Evolutionary conservation across 2,113 vertebrate genomes (phyloP).

Genomic region (Erpornis zantholeuca): DNA sequence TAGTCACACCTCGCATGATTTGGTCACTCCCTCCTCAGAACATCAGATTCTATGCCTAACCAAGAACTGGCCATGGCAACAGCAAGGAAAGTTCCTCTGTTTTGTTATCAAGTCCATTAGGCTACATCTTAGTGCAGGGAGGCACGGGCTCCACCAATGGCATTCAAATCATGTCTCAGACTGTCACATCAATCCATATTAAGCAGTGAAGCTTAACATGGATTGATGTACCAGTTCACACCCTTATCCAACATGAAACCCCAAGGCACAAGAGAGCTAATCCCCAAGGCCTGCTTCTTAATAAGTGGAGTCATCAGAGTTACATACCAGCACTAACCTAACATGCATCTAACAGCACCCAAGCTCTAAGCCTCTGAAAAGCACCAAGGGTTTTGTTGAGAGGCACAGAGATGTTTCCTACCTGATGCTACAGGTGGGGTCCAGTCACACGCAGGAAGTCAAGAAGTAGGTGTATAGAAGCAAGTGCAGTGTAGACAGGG

Average conservation of each 20-base stretch:
- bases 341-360: background rate
- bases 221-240: background rate
- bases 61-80: background rate
- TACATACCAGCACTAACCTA: background rate
- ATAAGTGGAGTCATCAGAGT: background rate
- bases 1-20: background rate
- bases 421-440: constrained; percentile 72
- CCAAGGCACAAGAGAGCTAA: background rate
- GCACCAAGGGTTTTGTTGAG: background rate
- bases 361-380: background rate
- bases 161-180: background rate
- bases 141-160: background rate
- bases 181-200: background rate
- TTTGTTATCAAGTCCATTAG: background rate
- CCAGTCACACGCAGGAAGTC: constrained; percentile 61
- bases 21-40: background rate
- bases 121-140: background rate
- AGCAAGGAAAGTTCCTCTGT: background rate
- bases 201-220: background rate
- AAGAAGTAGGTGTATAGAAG: constrained; percentile 36
- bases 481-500: constrained; percentile 40
- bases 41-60: background rate
- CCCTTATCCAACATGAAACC: background rate
- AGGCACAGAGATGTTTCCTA: constrained; percentile 51
- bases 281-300: background rate